These are phyloP conservation scores for Enteromius mattozi DNA, from an alignment of 2,797 vertebrate species.

Conservation along the genomic window DNA sequence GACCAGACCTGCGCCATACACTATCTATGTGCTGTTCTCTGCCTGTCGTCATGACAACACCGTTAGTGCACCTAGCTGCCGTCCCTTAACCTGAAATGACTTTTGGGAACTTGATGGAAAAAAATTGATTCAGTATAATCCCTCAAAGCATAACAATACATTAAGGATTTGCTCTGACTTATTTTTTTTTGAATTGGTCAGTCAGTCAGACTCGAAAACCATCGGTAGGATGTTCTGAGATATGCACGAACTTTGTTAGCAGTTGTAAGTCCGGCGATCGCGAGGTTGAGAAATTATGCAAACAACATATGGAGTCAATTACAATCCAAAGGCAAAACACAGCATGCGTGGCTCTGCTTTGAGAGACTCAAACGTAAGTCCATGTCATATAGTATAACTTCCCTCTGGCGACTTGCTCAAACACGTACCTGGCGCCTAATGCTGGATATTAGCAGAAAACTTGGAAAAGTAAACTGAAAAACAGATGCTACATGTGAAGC, in stretches of 20 bases:
- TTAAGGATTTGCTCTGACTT: slow-evolving; percentile 14
- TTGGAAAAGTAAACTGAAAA: slow-evolving; percentile 63
- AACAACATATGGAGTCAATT: slow-evolving; percentile 80
- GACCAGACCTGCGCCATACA: slow-evolving; percentile 20
- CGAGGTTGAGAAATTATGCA: slow-evolving; percentile 70
- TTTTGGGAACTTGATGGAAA: slow-evolving; percentile 45
- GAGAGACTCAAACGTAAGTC: slow-evolving; percentile 46
- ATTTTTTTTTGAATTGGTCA: neutral
- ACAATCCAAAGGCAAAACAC: slow-evolving; percentile 67
- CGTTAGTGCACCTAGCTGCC: slow-evolving; percentile 23
- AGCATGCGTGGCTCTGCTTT: slow-evolving; percentile 58
- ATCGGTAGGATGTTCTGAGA: slow-evolving; percentile 25
- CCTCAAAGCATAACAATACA: neutral
- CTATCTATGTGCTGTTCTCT: slow-evolving; percentile 39
- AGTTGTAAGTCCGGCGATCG: slow-evolving; percentile 71
- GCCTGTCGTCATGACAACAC: slow-evolving; percentile 58
- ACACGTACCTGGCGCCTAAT: slow-evolving; percentile 32
- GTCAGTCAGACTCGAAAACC: neutral
- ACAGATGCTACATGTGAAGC: slow-evolving; percentile 68
- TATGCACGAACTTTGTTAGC: slow-evolving; percentile 69
- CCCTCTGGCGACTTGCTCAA: slow-evolving; percentile 55
- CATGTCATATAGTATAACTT: slow-evolving; percentile 58
- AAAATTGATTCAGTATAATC: neutral
- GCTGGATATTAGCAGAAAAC: slow-evolving; percentile 57
- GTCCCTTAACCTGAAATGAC: slow-evolving; percentile 48